These are phyloP conservation scores for Onychorhynchus coronatus DNA, from an alignment of 2,113 vertebrate species.

Conservation along the genomic window DNA sequence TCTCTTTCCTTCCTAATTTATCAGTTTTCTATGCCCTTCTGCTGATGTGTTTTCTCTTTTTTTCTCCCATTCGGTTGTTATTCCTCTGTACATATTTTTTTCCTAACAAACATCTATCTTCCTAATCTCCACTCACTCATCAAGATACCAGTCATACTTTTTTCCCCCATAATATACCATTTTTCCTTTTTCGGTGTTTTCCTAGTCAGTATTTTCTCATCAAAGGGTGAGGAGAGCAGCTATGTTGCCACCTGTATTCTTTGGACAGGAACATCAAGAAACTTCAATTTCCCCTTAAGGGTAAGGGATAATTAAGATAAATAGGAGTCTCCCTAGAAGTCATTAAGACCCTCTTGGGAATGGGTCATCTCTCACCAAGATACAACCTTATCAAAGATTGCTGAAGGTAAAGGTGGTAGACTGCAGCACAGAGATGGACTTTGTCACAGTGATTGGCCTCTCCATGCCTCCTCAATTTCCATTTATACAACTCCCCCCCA, in stretches of 20 bases:
- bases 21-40: background rate
- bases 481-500: background rate
- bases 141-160: background rate
- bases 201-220: background rate
- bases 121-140: background rate
- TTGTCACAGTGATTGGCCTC: background rate
- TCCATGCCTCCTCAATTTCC: background rate
- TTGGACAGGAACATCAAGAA: background rate
- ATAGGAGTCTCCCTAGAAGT: background rate
- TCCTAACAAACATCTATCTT: background rate
- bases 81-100: background rate
- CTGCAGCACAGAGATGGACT: background rate
- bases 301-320: background rate
- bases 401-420: background rate
- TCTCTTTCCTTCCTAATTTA: background rate
- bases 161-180: background rate
- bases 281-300: background rate
- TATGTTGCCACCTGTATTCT: background rate
- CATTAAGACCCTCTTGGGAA: background rate
- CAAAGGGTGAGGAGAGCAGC: background rate
- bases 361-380: background rate
- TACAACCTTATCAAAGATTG: background rate
- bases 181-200: background rate
- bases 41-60: background rate
- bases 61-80: background rate